Percentiles rank a stretch among this genome's conserved stretches.
These are phyloP conservation scores for Pelvicachromis taeniatus DNA, from an alignment of 2,113 vertebrate species.

Conservation along the genomic window DNA sequence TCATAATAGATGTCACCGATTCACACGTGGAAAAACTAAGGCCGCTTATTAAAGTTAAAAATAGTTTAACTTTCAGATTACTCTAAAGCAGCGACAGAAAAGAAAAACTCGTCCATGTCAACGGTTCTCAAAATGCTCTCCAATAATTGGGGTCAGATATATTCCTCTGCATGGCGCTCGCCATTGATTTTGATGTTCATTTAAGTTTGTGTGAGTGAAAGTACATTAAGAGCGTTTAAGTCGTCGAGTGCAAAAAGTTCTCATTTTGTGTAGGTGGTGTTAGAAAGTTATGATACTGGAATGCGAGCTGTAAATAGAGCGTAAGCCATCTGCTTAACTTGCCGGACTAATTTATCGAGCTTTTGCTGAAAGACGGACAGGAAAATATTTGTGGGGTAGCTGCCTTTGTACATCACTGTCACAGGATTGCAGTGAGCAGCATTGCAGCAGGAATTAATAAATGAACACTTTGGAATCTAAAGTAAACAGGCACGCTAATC, in stretches of 20 bases:
- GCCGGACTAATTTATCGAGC: not conserved
- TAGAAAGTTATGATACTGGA: not conserved
- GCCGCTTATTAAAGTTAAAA: not conserved
- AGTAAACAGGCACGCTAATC: conserved; percentile 67
- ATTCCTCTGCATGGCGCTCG: not conserved
- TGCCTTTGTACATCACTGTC: conserved; percentile 26
- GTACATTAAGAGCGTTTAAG: not conserved
- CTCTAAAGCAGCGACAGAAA: not conserved
- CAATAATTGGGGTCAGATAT: not conserved
- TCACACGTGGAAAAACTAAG: not conserved
- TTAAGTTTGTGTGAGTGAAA: not conserved
- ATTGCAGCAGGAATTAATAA: conserved; percentile 60
- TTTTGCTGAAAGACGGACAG: not conserved
- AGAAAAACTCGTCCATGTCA: not conserved
- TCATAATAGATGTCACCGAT: not conserved
- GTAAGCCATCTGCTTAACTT: conserved; percentile 15
- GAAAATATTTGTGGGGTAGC: not conserved
- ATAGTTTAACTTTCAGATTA: not conserved
- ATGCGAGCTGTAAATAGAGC: not conserved
- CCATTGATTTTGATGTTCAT: not conserved
- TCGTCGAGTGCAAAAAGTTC: conserved; percentile 1
- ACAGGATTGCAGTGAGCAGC: conserved; percentile 34
- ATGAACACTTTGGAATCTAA: conserved; percentile 52
- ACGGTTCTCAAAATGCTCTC: not conserved
- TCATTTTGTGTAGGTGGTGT: conserved; percentile 21